Percentiles rank a stretch among this genome's conserved stretches.
Conservation (phyloP, 2,888 invertebrate genomes). For the Sarcophaga subvicina region DNA sequence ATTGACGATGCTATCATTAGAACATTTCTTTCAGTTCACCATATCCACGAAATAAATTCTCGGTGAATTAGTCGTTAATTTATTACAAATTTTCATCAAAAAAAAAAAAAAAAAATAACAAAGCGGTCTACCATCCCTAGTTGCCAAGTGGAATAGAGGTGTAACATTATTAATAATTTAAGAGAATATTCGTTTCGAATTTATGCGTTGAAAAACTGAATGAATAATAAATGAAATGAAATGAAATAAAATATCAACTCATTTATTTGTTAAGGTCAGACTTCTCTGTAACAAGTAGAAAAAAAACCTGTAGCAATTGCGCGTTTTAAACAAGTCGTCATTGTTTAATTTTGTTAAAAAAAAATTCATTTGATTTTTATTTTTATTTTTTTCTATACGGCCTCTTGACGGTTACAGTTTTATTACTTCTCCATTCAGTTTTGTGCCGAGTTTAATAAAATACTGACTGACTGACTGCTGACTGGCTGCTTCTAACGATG, state of each 20-base stretch:
- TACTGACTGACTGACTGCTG: neutral
- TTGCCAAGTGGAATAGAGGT: no score
- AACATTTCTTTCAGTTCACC: no score
- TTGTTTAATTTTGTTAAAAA: slow-evolving; percentile 28
- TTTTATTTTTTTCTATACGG: neutral
- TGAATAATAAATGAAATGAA: no score
- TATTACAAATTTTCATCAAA: no score
- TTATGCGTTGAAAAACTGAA: no score
- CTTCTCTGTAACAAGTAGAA: neutral
- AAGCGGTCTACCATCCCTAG: no score
- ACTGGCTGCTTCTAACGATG: neutral
- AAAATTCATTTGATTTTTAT: slow-evolving; percentile 2
- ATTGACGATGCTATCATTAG: no score
- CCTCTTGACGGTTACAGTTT: slow-evolving; percentile 11
- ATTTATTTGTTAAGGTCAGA: neutral
- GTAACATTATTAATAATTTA: no score
- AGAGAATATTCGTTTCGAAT: no score
- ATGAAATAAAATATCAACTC: neutral
- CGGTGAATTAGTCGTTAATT: no score
- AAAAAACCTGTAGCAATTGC: slow-evolving; percentile 3
- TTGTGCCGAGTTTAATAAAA: neutral
- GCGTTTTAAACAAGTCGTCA: slow-evolving; percentile 19
- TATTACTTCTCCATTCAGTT: neutral
- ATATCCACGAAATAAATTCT: no score
- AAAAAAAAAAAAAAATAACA: no score